Evolutionary conservation across 2,113 vertebrate genomes (phyloP).

Genomic region (Syngnathus scovelli): DNA sequence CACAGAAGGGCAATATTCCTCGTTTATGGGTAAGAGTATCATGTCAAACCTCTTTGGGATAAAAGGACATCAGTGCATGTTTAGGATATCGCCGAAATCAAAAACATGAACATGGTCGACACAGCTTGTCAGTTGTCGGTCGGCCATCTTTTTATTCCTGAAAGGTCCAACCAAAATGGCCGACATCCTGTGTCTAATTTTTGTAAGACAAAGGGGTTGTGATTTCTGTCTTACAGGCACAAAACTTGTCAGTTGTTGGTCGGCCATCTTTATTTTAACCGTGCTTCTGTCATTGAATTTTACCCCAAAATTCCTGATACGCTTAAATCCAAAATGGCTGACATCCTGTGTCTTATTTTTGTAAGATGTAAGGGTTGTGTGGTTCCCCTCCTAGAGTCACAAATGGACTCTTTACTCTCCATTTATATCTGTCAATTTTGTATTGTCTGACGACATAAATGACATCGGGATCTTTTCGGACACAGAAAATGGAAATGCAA

Average conservation of each 20-base stretch:
- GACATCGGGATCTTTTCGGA: background rate
- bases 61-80: background rate
- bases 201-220: background rate
- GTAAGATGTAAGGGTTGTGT: background rate
- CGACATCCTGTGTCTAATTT: background rate
- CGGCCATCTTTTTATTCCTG: too few relatives aligned
- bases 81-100: background rate
- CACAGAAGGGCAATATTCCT: slow-evolving; percentile 33
- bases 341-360: background rate
- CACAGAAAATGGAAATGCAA: background rate
- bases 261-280: too few relatives aligned
- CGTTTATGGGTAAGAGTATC: slow-evolving; percentile 26
- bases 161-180: background rate
- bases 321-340: background rate
- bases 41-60: background rate
- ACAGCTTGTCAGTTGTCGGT: too few relatives aligned
- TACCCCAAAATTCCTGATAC: background rate
- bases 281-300: too few relatives aligned
- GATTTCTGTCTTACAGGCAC: background rate
- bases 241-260: background rate
- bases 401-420: background rate
- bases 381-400: background rate
- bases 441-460: background rate
- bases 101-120: background rate
- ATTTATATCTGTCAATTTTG: background rate